phyloP scores from a whole-genome alignment of 2,113 vertebrate genomes.

The Oryzias melastigma region DNA sequence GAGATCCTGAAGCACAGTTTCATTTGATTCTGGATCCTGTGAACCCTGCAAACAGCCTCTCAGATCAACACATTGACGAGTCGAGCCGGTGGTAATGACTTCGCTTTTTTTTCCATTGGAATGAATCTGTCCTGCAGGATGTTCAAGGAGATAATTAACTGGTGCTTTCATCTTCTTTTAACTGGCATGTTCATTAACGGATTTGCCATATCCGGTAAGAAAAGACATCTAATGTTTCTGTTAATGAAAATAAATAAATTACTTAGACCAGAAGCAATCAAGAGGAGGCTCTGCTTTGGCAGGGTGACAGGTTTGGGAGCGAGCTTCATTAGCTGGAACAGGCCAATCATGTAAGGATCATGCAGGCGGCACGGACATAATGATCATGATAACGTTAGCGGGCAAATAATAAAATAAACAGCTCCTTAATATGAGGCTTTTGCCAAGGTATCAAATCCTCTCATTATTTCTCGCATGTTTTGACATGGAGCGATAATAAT shows the following conservation, averaged over 20 bases:
- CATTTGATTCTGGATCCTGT: conserved; percentile 50
- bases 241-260: conserved; percentile 70
- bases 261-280: conserved; percentile 44
- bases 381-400: conserved; percentile 41
- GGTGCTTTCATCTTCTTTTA: conserved; percentile 70
- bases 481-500: conserved; percentile 1
- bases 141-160: conserved; percentile 74
- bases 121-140: conserved; percentile 65
- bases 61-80: conserved; percentile 65
- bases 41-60: conserved; percentile 61
- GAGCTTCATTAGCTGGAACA: conserved; percentile 53
- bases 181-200: conserved; percentile 72
- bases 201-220: conserved; percentile 50
- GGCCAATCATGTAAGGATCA: conserved; percentile 49
- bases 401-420: conserved; percentile 44
- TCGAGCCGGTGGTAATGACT: conserved; percentile 53
- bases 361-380: conserved; percentile 30
- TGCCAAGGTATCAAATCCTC: conserved; percentile 9
- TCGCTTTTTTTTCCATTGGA: conserved; percentile 12
- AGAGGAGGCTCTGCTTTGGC: conserved; percentile 35
- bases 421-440: conserved; percentile 24
- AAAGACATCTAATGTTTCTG: conserved; percentile 60
- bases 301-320: conserved; percentile 41
- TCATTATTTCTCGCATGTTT: conserved; percentile 17
- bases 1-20: conserved; percentile 51